Evolutionary conservation across 2,888 invertebrate species (phyloP), one percentile per base, ranked within the genome.

Genomic region (Acanthosepion lycidas): DNA sequence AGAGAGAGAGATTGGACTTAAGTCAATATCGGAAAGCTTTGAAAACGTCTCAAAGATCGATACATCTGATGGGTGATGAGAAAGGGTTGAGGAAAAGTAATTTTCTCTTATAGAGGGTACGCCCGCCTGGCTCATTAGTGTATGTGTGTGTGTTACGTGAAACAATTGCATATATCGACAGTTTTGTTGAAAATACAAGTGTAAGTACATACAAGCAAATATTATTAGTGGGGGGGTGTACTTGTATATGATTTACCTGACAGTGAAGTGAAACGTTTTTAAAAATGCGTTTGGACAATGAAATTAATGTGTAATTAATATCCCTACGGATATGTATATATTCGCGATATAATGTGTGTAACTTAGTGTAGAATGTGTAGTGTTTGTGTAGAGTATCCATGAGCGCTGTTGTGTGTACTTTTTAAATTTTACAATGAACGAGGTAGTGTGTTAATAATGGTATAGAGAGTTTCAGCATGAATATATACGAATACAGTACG

Each of bases 11-110:
- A 5, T n/a, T n/a, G n/a, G 78, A 15, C n/a, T n/a, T 78, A 78
- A 78, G 78, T 78, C 78, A 78, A n/a, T 78, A n/a, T 78, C n/a
- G n/a, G n/a, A n/a, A 78, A 78, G 15, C 78, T 78, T n/a, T 78
- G n/a, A 78, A 78, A n/a, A n/a, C n/a, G 78, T 78, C 78, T 78
- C n/a, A 78, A 78, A 78, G n/a, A 78, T 78, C 78, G n/a, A 78
- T 78, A 78, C n/a, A 78, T 78, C 12, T 78, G 78, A 78, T 15
- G n/a, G 78, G 23, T 59, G 59, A 33, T n/a, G 18, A 78, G 12
- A 33, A 78, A n/a, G n/a, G 78, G 15, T 9, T 78, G 78, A n/a
- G 78, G n/a, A 9, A 28, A 18, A 78, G 78, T 78, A 3, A 78
- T 78, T n/a, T 78, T 78, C 78, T n/a, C n/a, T 28, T 78, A 33